These are phyloP conservation scores for Haemorhous mexicanus DNA, from an alignment of 2,113 vertebrate species.

Conservation along the genomic window DNA sequence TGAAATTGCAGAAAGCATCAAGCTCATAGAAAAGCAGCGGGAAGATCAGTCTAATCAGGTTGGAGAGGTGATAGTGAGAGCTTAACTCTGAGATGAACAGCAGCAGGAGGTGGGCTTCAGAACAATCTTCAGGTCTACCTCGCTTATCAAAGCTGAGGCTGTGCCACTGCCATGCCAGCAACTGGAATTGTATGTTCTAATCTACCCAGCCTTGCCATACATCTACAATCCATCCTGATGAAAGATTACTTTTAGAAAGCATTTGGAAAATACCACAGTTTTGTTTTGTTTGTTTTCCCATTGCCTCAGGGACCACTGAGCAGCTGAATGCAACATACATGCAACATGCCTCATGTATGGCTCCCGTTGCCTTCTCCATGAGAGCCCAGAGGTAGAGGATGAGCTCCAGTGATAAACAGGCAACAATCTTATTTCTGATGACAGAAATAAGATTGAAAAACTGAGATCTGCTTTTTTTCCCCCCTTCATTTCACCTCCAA, in stretches of 20 bases:
- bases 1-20: not conserved
- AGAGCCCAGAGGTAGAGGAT: not conserved
- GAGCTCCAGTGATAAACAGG: not conserved
- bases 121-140: not conserved
- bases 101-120: not conserved
- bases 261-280: not conserved
- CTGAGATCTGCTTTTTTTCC: not conserved
- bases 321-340: not conserved
- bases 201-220: not conserved
- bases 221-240: slow-evolving; percentile 15
- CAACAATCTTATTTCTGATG: not conserved
- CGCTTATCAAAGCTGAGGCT: not conserved
- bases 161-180: not conserved
- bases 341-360: not conserved
- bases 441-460: not conserved
- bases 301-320: not conserved
- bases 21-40: not conserved
- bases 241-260: slow-evolving; percentile 35
- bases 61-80: not conserved
- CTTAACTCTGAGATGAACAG: not conserved
- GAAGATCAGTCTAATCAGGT: not conserved
- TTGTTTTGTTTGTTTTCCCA: not conserved
- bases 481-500: not conserved
- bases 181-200: not conserved
- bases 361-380: not conserved